Percentiles rank a stretch among this genome's conserved stretches.
Conservation (phyloP, 2,797 vertebrate species). For the Erethizon dorsatum region DNA sequence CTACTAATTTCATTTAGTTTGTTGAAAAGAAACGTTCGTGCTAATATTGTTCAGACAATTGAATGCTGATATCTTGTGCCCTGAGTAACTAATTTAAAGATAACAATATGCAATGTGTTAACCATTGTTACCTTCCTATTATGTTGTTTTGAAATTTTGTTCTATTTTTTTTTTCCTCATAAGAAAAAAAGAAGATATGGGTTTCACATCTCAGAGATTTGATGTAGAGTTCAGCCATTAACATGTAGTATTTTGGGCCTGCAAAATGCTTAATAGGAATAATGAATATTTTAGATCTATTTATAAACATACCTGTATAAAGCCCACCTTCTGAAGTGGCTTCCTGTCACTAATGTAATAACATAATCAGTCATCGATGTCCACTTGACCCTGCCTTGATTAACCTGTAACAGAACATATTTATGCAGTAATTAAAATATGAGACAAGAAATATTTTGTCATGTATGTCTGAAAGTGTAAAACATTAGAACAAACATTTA, state of each 20-base stretch:
- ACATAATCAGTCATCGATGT: neutral
- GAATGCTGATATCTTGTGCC: too few relatives aligned
- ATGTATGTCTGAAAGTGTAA: neutral
- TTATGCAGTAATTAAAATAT: neutral
- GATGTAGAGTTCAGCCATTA: neutral
- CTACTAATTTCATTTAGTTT: too few relatives aligned
- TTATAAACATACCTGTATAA: neutral
- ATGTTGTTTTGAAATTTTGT: too few relatives aligned
- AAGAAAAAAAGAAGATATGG: too few relatives aligned
- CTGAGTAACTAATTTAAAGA: too few relatives aligned
- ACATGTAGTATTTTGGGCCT: neutral
- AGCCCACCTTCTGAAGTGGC: neutral
- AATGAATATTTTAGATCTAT: neutral
- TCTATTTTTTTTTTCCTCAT: too few relatives aligned
- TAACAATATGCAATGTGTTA: too few relatives aligned
- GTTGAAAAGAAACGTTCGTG: too few relatives aligned
- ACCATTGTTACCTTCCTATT: too few relatives aligned
- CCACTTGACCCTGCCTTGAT: neutral
- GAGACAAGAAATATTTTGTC: neutral
- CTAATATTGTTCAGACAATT: too few relatives aligned
- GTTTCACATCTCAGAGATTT: neutral
- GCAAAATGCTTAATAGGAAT: neutral
- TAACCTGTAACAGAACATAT: neutral
- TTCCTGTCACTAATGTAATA: neutral
- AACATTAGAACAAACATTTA: neutral